A percentile compares a stretch with the other conserved stretches of the same genome.
Conservation (phyloP, 2,797 vertebrate genomes). For the Enoplosus armatus region DNA sequence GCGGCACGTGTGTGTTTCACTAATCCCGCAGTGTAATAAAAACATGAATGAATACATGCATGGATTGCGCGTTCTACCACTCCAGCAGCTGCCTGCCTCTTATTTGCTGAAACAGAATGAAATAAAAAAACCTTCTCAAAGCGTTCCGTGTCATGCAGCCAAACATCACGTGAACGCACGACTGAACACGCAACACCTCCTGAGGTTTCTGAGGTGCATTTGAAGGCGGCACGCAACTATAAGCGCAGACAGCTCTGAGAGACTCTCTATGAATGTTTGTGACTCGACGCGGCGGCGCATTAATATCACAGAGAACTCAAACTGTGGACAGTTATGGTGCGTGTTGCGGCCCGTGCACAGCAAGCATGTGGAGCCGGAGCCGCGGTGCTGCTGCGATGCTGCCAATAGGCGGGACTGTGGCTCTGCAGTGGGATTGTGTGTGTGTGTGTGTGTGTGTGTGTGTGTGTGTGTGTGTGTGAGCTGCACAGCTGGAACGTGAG, state of each 20-base stretch:
- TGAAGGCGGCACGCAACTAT: background rate
- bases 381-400: conserved; percentile 46
- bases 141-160: background rate
- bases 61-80: background rate
- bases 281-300: background rate
- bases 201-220: background rate
- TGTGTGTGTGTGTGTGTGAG: no score
- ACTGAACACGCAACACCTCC: no score
- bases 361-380: conserved; percentile 19
- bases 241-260: background rate
- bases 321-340: background rate
- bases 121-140: no score
- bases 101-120: background rate
- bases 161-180: background rate
- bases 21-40: background rate
- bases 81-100: conserved; percentile 1
- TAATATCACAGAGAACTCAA: background rate
- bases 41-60: background rate
- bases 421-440: conserved; percentile 62
- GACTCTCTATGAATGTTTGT: background rate
- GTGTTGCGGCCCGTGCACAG: background rate
- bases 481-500: conserved; percentile 65
- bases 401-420: conserved; percentile 78
- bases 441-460: no score
- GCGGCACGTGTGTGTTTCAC: background rate